phyloP scores from a whole-genome alignment of 2,113 vertebrate genomes.

The Lepus timidus region DNA sequence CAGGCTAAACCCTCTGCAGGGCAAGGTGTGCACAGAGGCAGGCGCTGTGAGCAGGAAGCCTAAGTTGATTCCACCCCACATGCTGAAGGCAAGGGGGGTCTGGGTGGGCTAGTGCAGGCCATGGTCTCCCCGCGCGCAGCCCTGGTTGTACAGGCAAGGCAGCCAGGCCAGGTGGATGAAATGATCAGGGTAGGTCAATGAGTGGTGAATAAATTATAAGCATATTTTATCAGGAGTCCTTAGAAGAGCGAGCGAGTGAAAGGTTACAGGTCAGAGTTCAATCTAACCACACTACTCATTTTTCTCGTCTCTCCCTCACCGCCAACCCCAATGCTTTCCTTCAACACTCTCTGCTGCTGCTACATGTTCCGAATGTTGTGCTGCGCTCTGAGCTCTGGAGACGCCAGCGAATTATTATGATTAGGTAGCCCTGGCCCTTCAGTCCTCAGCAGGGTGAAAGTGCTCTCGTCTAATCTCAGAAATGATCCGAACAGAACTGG shows the following conservation, averaged over 20 bases:
- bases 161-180: not conserved
- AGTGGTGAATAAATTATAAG: slow-evolving; percentile 52
- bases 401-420: not conserved
- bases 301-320: not conserved
- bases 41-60: too few relatives aligned
- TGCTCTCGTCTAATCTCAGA: not conserved
- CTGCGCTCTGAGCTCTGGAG: not conserved
- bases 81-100: not conserved
- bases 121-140: fast-evolving
- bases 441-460: not conserved
- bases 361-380: not conserved
- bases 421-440: not conserved
- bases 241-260: slow-evolving; percentile 34
- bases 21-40: fast-evolving
- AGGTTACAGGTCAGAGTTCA: slow-evolving; percentile 43
- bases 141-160: not conserved
- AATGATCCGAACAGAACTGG: slow-evolving; percentile 56
- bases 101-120: not conserved
- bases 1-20: too few relatives aligned
- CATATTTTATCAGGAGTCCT: slow-evolving; percentile 35
- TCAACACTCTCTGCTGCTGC: not conserved
- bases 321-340: not conserved
- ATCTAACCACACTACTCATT: slow-evolving; percentile 22
- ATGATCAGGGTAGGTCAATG: not conserved
- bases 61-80: not conserved